These are phyloP conservation scores for Chironex yamaguchii DNA, from an alignment of 30 jellyfish, hydroid and myxozoan genomes.

Conservation along the genomic window DNA sequence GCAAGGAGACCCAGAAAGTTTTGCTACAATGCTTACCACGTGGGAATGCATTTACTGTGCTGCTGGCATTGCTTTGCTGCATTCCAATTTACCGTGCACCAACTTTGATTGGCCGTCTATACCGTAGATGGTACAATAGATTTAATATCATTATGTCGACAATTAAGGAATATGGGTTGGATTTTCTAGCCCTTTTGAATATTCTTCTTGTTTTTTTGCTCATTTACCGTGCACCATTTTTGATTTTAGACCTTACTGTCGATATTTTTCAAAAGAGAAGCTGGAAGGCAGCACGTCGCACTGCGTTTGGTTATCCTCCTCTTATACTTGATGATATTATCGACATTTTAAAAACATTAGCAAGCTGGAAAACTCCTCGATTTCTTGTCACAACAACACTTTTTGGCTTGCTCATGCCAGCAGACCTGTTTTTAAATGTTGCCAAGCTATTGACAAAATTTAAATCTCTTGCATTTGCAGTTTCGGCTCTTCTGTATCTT, in stretches of 20 bases:
- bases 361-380: slow-evolving; percentile 97
- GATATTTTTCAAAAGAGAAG: slow-evolving; percentile 83
- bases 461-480: slow-evolving; percentile 41
- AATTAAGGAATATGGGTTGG: slow-evolving; percentile 70
- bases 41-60: slow-evolving; percentile 56
- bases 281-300: slow-evolving; percentile 87
- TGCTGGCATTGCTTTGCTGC: slow-evolving; percentile 70
- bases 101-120: slow-evolving; percentile 35
- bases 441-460: slow-evolving; percentile 37
- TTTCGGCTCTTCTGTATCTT: slow-evolving; percentile 56
- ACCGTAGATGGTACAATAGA: slow-evolving; percentile 77
- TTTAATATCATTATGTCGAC: slow-evolving; percentile 67
- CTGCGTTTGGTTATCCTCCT: slow-evolving; percentile 78
- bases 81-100: slow-evolving; percentile 94
- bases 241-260: slow-evolving; percentile 74
- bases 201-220: slow-evolving; percentile 69
- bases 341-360: slow-evolving; percentile 22
- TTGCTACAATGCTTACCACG: slow-evolving; percentile 85
- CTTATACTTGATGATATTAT: slow-evolving; percentile 57
- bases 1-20: slow-evolving; percentile 86
- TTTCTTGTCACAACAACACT: slow-evolving; percentile 77
- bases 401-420: slow-evolving; percentile 91
- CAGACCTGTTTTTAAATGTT: slow-evolving; percentile 82
- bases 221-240: slow-evolving; percentile 91
- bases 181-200: slow-evolving; percentile 67